Conservation (phyloP, 2,888 invertebrate species). For the Polymixis flavicincta region DNA sequence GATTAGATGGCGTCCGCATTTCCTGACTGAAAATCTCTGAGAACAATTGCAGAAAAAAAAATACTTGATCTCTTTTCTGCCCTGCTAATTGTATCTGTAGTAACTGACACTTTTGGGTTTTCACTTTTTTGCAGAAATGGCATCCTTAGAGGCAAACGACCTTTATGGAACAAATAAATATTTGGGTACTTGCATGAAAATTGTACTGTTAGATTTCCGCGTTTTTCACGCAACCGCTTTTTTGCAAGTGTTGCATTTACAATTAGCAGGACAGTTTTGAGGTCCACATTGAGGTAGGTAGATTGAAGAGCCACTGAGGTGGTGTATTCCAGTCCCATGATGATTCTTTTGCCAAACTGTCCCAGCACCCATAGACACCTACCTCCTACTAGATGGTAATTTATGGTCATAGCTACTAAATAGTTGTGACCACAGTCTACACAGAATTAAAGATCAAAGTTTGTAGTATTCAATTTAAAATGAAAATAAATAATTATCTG, state of each 20-base stretch:
- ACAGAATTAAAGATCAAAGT: neutral
- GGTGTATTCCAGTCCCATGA: neutral
- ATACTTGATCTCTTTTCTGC: too few relatives aligned
- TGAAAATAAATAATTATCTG: constrained; percentile 12
- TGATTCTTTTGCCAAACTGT: neutral
- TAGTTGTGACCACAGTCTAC: neutral
- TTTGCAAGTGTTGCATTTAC: too few relatives aligned
- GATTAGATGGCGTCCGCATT: neutral
- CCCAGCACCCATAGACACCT: neutral
- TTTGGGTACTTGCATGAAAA: too few relatives aligned
- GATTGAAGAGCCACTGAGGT: neutral
- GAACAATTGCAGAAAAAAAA: neutral
- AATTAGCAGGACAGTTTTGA: too few relatives aligned
- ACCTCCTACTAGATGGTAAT: neutral
- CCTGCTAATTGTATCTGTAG: too few relatives aligned
- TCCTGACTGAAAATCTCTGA: neutral
- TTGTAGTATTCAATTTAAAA: neutral
- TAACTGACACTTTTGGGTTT: too few relatives aligned
- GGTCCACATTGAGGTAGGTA: neutral
- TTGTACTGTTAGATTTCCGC: too few relatives aligned
- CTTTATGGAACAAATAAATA: too few relatives aligned
- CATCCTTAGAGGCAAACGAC: too few relatives aligned
- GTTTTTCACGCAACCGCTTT: too few relatives aligned
- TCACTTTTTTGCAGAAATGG: too few relatives aligned
- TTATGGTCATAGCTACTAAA: neutral